Evolutionary conservation across 92 coral and sea anemone species (phyloP).

Genomic region (Meandrina meandrites): DNA sequence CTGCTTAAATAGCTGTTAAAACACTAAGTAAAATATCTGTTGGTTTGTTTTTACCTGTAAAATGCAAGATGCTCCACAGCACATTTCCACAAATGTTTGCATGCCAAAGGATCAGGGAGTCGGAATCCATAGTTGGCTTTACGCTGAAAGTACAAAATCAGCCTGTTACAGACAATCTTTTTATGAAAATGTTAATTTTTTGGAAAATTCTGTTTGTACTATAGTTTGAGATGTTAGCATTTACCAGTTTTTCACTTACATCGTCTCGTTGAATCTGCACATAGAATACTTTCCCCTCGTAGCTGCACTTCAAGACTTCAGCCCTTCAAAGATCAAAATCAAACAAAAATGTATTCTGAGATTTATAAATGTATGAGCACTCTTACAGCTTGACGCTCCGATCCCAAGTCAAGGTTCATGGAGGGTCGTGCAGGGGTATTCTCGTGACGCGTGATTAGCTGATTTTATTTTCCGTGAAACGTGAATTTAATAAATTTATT

Average conservation of each 20-base stretch:
- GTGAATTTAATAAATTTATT: too few species aligned
- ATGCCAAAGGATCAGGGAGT: slow-evolving; percentile 95
- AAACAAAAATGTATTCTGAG: neutral
- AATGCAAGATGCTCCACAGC: slow-evolving; percentile 95
- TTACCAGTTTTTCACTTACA: slow-evolving; percentile 48
- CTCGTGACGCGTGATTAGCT: too few species aligned
- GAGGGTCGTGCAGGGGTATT: too few species aligned
- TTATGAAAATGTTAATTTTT: neutral
- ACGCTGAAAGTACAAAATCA: slow-evolving; percentile 56
- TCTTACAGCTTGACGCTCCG: neutral
- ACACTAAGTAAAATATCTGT: neutral
- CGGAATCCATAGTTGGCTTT: slow-evolving; percentile 99
- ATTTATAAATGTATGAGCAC: neutral
- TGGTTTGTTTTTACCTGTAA: slow-evolving; percentile 69
- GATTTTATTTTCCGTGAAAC: too few species aligned
- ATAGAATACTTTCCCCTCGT: slow-evolving; percentile 94
- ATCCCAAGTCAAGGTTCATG: neutral
- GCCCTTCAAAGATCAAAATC: slow-evolving; percentile 58
- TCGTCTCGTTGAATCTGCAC: slow-evolving; percentile 93
- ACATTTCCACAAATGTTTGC: slow-evolving; percentile 98
- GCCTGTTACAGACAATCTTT: neutral
- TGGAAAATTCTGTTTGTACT: too few species aligned
- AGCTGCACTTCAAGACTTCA: slow-evolving; percentile 86
- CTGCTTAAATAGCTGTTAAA: neutral
- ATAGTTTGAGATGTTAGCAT: neutral